Base-by-base conservation (phyloP, 30 jellyfish, hydroid and myxozoan genomes). In the Rhopilema esculentum region DNA sequence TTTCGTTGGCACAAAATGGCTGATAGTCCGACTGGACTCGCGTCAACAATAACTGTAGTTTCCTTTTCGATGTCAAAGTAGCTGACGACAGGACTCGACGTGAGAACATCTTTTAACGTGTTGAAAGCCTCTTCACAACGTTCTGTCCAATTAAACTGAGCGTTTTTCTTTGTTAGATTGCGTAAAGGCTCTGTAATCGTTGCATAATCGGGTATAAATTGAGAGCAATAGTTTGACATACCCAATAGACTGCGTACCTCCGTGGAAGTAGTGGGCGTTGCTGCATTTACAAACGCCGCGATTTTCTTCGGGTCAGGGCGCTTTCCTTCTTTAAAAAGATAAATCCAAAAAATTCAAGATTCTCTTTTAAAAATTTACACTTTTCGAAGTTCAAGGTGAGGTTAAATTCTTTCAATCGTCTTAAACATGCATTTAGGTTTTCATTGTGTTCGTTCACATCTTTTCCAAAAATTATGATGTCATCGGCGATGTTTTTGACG, bases 11-110 rank as follows among this genome's bases (percentile, higher is more conserved):
- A 1, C 25, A 84, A 24, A n/a, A 84, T 33, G 21, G 88, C 94
- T 23, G 83, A 73, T 16, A 88, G 23, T 9, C 97, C 92, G 33
- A 88, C 87, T 19, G 88, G 88, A 27, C 88, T 79, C 0, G 92
- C 92, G 73, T 88, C 92, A 21, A 88, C 85, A 21, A 22, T 12
- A 9, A 88, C 48, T 12, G 22, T 15, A 1, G 97, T 66, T 1
- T 88, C 84, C 48, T 57, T 70, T 8, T 53, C 63, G 22, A 29
- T 29, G 72, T 88, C 92, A 31, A 79, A 88, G 61, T 79, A 80
- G 29, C 67, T 30, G 29, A 79, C 49, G 72, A 71, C 85, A 21
- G 77, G 75, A 22, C 66, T 29, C 7, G 23, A 4, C 24, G 88
- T 64, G 25, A 88, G 51, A 4, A 52, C 69, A 0, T 28, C 49